Evolutionary conservation across 2,797 vertebrate species (phyloP), one percentile per base, ranked within the genome.

Genomic region (Cygnus olor): DNA sequence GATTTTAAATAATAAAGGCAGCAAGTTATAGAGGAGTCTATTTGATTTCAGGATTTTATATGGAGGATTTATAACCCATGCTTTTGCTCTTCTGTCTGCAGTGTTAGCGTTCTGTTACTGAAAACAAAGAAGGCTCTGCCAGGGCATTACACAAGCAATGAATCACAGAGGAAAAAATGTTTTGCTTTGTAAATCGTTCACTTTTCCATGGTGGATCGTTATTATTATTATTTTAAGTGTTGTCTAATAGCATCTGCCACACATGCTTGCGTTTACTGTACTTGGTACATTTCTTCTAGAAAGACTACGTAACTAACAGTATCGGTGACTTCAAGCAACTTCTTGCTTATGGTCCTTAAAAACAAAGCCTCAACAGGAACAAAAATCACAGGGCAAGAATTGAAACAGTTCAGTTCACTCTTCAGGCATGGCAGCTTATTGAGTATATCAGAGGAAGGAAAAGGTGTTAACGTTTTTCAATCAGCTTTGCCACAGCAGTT

Each of bases 151-250:
- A 96, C 80, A 96, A 95, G 94, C 94, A 93, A 80, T 97, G 96
- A 96, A 97, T 97, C 96, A 97, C 91, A 80, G 92, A 95, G 77
- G 94, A 94, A 95, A 96, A 96, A 95, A 93, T 96, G 92, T 97
- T 97, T 97, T 97, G 89, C 94, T 96, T 96, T 96, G 85, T 95
- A 93, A 97, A 95, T 94, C 92, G 93, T 96, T 97, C 88, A 94
- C 81, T 95, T 97, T 96, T 96, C 93, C 91, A 38, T 92, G 93
- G 92, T 74, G 85, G 91, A 94, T 96, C 77, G 8, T 90, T 84
- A 51, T 65, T 70, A 6, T 85, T 65, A 28, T n/a, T 30, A 32
- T 57, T 87, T 88, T 94, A 72, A 70, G 49, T 54, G 81, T 85
- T 90, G 88, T 94, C 83, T 87, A 81, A 89, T 94, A 93, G 80